Conservation (phyloP, 92 coral and sea anemone species). For the Epizoanthus fatuus region DNA sequence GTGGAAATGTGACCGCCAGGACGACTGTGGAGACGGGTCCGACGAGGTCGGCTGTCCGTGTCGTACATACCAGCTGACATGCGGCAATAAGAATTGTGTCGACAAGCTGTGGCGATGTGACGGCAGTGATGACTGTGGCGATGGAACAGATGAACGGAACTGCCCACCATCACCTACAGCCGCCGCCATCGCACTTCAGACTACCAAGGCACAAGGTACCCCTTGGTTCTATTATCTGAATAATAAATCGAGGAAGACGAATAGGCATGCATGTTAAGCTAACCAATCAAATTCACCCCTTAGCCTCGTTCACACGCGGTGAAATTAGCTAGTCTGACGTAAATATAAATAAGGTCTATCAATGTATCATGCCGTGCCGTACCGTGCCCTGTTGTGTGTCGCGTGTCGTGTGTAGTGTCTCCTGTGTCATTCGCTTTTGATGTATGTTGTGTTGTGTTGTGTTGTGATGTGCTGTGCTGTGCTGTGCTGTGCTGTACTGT, state of each 20-base stretch:
- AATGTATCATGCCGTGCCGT: not conserved
- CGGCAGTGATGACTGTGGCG: slow-evolving; percentile 88
- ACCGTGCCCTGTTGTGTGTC: not conserved
- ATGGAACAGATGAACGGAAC: slow-evolving; percentile 88
- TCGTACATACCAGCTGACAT: slow-evolving; percentile 58
- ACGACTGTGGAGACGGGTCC: slow-evolving; percentile 91
- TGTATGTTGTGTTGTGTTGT: not conserved
- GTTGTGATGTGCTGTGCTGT: not conserved
- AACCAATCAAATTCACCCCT: not conserved
- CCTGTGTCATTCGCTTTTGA: not conserved
- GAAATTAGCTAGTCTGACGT: not conserved
- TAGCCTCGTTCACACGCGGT: not conserved
- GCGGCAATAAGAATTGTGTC: slow-evolving; percentile 85
- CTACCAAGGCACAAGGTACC: slow-evolving; percentile 17
- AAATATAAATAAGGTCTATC: not conserved
- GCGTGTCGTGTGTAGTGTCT: not conserved
- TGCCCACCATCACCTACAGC: slow-evolving; percentile 43
- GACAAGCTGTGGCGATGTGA: slow-evolving; percentile 81
- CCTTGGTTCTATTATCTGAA: no score
- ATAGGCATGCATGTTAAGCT: not conserved
- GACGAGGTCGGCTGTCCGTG: slow-evolving; percentile 95
- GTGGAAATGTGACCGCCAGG: slow-evolving; percentile 77
- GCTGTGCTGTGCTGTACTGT: not conserved
- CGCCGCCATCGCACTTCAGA: slow-evolving; percentile 17
- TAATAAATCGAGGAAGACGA: not conserved